phyloP scores from a whole-genome alignment of 2,113 vertebrate species.

The Salvelinus fontinalis region DNA sequence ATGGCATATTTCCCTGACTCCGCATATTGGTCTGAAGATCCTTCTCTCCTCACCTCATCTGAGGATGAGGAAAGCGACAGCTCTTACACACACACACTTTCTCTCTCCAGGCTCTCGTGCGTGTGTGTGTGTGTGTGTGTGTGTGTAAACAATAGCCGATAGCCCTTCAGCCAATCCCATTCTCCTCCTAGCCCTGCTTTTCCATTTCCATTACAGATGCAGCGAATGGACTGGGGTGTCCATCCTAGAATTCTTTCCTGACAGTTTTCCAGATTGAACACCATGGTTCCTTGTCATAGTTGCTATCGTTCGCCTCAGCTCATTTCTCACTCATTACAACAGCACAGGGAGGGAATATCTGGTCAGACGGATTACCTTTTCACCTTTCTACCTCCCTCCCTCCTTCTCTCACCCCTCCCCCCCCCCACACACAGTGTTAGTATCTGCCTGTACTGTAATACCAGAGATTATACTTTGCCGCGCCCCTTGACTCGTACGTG shows the following conservation, averaged over 20 bases:
- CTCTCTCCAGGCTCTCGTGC: too few relatives aligned
- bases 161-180: conserved; percentile 23
- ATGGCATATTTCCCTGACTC: too few relatives aligned
- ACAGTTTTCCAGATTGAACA: conserved; percentile 49
- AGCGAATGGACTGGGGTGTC: neutral
- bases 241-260: conserved; percentile 34
- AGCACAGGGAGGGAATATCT: neutral
- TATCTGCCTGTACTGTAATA: neutral
- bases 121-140: conserved; percentile 1
- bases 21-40: too few relatives aligned
- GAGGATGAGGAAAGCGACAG: too few relatives aligned
- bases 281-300: conserved; percentile 39
- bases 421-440: neutral
- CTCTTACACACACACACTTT: too few relatives aligned
- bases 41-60: too few relatives aligned
- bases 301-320: conserved; percentile 35
- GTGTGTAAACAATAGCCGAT: neutral
- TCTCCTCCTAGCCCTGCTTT: conserved; percentile 35
- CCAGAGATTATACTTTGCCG: too few relatives aligned
- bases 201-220: conserved; percentile 35
- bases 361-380: neutral
- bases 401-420: neutral
- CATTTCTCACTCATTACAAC: conserved; percentile 43
- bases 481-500: too few relatives aligned
- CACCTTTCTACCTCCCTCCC: neutral